Conservation (phyloP, 2,888 invertebrate genomes). For the Cordilura impudica region DNA sequence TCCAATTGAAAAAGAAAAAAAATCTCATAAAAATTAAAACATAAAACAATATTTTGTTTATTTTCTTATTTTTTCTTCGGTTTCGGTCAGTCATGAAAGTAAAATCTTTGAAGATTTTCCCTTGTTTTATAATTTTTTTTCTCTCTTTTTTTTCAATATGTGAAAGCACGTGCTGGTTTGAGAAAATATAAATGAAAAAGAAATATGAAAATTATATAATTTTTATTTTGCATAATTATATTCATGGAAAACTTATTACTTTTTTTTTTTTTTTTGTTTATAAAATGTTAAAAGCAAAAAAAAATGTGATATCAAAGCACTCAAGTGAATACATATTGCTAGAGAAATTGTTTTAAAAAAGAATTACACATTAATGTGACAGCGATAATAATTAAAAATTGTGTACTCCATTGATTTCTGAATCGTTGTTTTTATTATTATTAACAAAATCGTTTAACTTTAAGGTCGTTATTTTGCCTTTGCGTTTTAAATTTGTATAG, state of each 20-base stretch:
- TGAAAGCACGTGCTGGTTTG: neutral
- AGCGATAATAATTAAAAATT: neutral
- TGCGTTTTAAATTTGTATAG: no score
- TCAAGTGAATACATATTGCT: conserved; percentile 40
- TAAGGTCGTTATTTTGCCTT: no score
- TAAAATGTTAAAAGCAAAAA: conserved; percentile 65
- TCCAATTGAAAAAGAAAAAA: conserved; percentile 34
- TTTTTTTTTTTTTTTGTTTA: conserved; percentile 45
- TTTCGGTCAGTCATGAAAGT: conserved; percentile 6
- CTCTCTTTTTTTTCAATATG: neutral
- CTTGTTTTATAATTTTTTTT: neutral
- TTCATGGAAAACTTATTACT: conserved; percentile 74
- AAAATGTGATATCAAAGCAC: conserved; percentile 50
- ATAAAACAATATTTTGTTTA: conserved; percentile 38
- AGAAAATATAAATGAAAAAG: neutral
- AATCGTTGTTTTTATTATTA: neutral
- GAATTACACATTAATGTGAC: neutral
- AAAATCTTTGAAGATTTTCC: conserved; percentile 24
- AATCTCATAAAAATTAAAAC: conserved; percentile 44
- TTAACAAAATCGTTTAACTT: no score
- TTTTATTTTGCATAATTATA: conserved; percentile 74
- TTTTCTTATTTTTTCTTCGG: no score
- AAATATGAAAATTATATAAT: conserved; percentile 16
- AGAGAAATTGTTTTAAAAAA: neutral
- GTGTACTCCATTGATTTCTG: neutral